Conservation (phyloP, 2,888 invertebrate species). For the Epsilonema sp. region DNA sequence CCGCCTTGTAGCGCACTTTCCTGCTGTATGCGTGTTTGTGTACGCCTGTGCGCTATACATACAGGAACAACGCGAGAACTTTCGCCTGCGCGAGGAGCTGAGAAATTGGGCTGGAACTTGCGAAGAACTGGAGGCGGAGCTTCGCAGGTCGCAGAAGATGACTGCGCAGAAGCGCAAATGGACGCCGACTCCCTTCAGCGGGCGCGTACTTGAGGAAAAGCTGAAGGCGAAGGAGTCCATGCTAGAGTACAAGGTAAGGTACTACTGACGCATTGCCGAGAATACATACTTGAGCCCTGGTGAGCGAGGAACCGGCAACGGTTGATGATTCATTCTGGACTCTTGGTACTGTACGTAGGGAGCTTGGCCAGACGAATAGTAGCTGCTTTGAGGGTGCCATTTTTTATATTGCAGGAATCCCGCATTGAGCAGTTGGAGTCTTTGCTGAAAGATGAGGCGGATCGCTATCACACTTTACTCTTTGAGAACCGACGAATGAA, state of each 20-base stretch:
- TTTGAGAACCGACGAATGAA: slow-evolving; percentile 1
- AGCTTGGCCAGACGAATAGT: too few species aligned
- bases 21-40: too few species aligned
- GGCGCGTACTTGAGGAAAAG: background rate
- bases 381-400: too few species aligned
- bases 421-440: slow-evolving; percentile 1
- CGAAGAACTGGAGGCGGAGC: background rate
- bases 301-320: too few species aligned
- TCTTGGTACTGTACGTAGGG: too few species aligned
- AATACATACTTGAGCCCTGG: too few species aligned
- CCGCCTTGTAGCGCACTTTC: too few species aligned
- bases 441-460: background rate
- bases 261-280: background rate
- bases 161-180: background rate
- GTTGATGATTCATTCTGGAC: too few species aligned
- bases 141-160: background rate
- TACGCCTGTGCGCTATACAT: background rate
- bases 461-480: background rate
- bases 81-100: background rate
- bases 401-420: background rate
- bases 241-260: background rate
- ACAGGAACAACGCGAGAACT: background rate
- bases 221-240: background rate
- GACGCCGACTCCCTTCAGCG: background rate
- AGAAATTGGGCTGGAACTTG: background rate